Evolutionary conservation across 2,888 invertebrate genomes (phyloP).

Genomic region (Aphelenchoides bicaudatus): DNA sequence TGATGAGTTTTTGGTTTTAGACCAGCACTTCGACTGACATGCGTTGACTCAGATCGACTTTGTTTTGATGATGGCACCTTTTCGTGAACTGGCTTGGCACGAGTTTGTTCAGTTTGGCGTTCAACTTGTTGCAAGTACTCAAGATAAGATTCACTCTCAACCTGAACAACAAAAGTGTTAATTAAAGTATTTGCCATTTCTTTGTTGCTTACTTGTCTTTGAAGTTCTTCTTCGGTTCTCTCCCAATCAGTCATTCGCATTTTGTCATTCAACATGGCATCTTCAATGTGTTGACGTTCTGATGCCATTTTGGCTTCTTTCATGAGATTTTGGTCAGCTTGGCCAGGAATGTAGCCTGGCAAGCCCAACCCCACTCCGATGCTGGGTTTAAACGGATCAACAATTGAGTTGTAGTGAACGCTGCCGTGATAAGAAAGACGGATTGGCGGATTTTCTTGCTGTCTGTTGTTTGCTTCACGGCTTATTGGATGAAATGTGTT

Average conservation of each 20-base stretch:
- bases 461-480: conserved; percentile 69
- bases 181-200: too few species aligned
- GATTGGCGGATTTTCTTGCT: conserved; percentile 67
- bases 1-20: too few species aligned
- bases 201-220: conserved; percentile 24
- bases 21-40: too few species aligned
- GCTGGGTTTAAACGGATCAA: conserved; percentile 75
- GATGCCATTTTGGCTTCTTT: conserved; percentile 40
- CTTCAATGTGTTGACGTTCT: conserved; percentile 45
- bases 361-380: conserved; percentile 80
- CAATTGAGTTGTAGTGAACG: conserved; percentile 79
- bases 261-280: conserved; percentile 86
- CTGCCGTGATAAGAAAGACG: conserved; percentile 80
- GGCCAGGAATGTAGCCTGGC: conserved; percentile 64
- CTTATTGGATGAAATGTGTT: conserved; percentile 74
- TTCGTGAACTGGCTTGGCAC: conserved; percentile 5
- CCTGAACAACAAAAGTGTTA: conserved; percentile 23
- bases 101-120: conserved; percentile 17
- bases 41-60: too few species aligned
- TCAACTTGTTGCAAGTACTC: conserved; percentile 37
- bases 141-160: conserved; percentile 43
- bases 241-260: conserved; percentile 84
- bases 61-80: too few species aligned
- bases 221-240: conserved; percentile 80
- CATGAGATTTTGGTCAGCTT: conserved; percentile 49